Conservation (phyloP, 2,888 invertebrate species). For the Drosophila pseudotalamancana region DNA sequence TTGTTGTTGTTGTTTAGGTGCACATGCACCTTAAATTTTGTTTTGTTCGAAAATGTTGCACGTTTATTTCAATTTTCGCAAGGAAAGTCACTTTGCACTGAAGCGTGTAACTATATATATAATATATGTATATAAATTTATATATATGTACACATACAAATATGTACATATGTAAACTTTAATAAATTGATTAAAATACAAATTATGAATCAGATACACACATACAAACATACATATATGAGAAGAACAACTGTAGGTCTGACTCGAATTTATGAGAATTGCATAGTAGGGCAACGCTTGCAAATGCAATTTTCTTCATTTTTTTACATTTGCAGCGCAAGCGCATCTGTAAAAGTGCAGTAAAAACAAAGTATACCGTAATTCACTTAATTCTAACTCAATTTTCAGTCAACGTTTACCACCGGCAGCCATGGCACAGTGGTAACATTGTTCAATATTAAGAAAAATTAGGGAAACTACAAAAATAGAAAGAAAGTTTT, state of each 20-base stretch:
- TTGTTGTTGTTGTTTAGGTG: too few species aligned
- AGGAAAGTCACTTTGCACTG: slow-evolving; percentile 3
- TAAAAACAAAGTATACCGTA: background rate
- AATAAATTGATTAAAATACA: too few species aligned
- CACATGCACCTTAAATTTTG: slow-evolving; percentile 2
- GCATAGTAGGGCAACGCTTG: too few species aligned
- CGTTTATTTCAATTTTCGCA: slow-evolving; percentile 20
- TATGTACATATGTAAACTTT: too few species aligned
- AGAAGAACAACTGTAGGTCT: background rate
- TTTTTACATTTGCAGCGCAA: too few species aligned
- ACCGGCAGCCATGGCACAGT: slow-evolving; percentile 1
- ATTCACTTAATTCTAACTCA: background rate
- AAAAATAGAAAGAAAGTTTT: background rate
- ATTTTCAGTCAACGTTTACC: background rate
- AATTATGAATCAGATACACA: too few species aligned
- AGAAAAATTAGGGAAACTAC: background rate
- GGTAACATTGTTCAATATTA: background rate
- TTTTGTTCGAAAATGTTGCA: slow-evolving; percentile 12
- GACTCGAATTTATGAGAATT: too few species aligned
- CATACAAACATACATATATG: background rate
- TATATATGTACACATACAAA: too few species aligned
- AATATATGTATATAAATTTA: too few species aligned
- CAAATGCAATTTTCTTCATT: too few species aligned
- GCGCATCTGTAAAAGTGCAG: background rate
- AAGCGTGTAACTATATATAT: background rate